Conservation (phyloP, 2,113 vertebrate genomes). For the Tychaedon coryphoeus region DNA sequence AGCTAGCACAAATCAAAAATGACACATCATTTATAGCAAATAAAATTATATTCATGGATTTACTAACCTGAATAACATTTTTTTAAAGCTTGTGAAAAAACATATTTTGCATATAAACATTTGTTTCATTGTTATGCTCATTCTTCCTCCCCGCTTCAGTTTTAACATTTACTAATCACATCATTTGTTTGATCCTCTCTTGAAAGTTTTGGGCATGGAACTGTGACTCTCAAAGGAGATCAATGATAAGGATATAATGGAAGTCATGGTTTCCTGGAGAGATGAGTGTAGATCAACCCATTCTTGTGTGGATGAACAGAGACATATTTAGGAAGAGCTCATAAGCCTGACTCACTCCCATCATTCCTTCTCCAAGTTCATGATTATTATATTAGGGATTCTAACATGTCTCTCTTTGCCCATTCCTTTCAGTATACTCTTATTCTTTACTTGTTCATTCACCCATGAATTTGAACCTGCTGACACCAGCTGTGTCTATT, state of each 20-base stretch:
- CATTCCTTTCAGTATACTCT: not conserved
- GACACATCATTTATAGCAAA: not conserved
- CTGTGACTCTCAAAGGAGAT: not conserved
- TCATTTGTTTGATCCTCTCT: not conserved
- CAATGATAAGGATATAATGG: fast-evolving
- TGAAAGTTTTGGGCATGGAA: not conserved
- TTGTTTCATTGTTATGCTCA: not conserved
- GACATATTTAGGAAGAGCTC: not conserved
- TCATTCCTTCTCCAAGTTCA: not conserved
- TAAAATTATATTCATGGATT: not conserved
- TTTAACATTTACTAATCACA: not conserved
- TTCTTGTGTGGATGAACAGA: fast-evolving
- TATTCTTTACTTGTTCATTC: not conserved
- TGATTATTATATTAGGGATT: not conserved
- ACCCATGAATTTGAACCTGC: not conserved
- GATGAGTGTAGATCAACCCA: not conserved
- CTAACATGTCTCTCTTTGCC: not conserved
- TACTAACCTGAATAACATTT: not conserved
- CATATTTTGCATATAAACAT: not conserved
- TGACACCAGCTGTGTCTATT: not conserved
- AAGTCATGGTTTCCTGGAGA: not conserved
- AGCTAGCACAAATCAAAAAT: not conserved
- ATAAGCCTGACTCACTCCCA: not conserved
- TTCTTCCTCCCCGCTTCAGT: not conserved
- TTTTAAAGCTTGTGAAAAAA: not conserved